Evolutionary conservation across 2,113 vertebrate species (phyloP).

Genomic region (Antechinus stuartii): DNA sequence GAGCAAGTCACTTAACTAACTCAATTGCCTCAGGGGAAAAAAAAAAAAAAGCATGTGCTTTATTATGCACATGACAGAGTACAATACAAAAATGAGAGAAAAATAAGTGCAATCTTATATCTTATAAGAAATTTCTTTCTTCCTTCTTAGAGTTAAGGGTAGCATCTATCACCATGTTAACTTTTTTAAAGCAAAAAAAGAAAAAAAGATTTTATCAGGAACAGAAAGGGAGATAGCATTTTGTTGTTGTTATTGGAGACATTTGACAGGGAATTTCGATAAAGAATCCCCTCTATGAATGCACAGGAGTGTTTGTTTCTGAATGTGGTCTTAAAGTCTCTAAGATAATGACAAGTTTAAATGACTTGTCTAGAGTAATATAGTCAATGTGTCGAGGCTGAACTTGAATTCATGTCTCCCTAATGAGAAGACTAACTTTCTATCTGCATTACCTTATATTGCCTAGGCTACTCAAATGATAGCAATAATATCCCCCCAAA

Average conservation of each 20-base stretch:
- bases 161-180: neutral
- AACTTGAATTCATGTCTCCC: neutral
- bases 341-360: neutral
- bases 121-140: neutral
- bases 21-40: no score
- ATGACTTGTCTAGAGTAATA: neutral
- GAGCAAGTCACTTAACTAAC: no score
- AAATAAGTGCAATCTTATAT: neutral
- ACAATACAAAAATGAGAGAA: neutral
- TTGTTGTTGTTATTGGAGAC: neutral
- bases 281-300: neutral
- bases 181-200: slow-evolving; percentile 34
- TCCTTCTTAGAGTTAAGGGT: slow-evolving; percentile 32
- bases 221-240: neutral
- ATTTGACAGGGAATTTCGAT: neutral
- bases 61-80: fast-evolving
- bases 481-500: neutral
- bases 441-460: neutral
- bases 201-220: slow-evolving; percentile 10
- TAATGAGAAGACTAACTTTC: neutral
- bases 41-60: neutral
- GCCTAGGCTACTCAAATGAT: neutral
- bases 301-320: neutral
- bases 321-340: neutral
- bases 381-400: neutral